These are phyloP conservation scores for Scaptomyza hsui DNA, from an alignment of 1,140 invertebrate genomes.

Conservation along the genomic window DNA sequence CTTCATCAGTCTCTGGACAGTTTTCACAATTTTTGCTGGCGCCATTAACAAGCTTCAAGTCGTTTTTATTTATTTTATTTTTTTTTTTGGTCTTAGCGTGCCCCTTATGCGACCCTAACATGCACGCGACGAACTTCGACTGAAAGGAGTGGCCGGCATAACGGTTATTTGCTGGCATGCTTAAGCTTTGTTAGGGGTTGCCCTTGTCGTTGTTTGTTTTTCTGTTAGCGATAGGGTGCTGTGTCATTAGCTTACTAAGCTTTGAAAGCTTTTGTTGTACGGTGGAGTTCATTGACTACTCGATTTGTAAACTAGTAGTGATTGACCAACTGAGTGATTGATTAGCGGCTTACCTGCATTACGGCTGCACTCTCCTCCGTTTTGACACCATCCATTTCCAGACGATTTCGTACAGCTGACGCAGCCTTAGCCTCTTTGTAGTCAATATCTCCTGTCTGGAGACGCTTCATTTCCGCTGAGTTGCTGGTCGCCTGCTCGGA, in stretches of 20 bases:
- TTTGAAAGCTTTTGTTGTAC: slow-evolving; percentile 5
- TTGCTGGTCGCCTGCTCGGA: slow-evolving; percentile 90
- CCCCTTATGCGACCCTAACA: slow-evolving; percentile 69
- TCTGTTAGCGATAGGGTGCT: slow-evolving; percentile 6
- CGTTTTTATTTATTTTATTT: not conserved
- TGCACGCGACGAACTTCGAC: slow-evolving; percentile 70
- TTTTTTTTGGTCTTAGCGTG: slow-evolving; percentile 15
- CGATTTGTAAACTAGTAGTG: slow-evolving; percentile 16
- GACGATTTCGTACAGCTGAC: slow-evolving; percentile 86
- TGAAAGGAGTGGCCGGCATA: slow-evolving; percentile 68
- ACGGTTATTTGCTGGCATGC: slow-evolving; percentile 11
- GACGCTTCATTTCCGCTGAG: slow-evolving; percentile 90
- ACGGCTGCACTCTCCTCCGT: slow-evolving; percentile 90
- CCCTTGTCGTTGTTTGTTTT: slow-evolving; percentile 3
- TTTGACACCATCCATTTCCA: slow-evolving; percentile 90
- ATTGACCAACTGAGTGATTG: slow-evolving; percentile 19
- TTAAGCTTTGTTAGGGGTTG: slow-evolving; percentile 24
- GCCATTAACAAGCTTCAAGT: slow-evolving; percentile 48
- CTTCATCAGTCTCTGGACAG: slow-evolving; percentile 30
- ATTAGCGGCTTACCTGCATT: slow-evolving; percentile 86
- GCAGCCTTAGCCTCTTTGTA: slow-evolving; percentile 90
- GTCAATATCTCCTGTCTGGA: slow-evolving; percentile 90
- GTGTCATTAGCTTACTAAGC: slow-evolving; percentile 18
- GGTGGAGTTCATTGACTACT: slow-evolving; percentile 18
- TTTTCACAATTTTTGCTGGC: slow-evolving; percentile 26